Conservation (phyloP, 2,797 vertebrate genomes). For the Enteromius argenteus region DNA sequence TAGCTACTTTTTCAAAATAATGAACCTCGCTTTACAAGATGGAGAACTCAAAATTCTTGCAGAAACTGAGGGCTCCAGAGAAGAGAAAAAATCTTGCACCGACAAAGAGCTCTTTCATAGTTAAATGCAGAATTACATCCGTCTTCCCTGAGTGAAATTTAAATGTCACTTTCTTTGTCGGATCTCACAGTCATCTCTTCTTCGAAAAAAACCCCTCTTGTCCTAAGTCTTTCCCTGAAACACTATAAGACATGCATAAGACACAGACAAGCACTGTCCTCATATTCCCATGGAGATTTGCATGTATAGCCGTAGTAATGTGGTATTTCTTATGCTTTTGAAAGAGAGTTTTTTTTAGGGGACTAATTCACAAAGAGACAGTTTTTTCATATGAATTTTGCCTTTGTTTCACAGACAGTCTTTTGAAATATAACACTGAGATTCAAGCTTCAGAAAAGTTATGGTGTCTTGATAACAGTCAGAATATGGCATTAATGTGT, state of each 20-base stretch:
- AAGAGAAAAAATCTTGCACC: neutral
- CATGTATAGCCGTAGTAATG: conserved; percentile 12
- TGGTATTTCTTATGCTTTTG: neutral
- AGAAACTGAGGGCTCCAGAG: neutral
- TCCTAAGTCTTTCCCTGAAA: conserved; percentile 6
- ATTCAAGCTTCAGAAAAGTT: conserved; percentile 18
- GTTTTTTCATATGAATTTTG: conserved; percentile 1
- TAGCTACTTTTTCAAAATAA: neutral
- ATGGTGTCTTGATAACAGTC: conserved; percentile 40
- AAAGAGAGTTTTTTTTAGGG: neutral
- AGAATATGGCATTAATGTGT: conserved; percentile 41
- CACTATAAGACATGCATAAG: conserved; percentile 23
- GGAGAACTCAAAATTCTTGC: conserved; percentile 4
- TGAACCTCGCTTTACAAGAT: neutral
- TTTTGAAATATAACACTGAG: conserved; percentile 33
- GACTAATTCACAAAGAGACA: conserved; percentile 18
- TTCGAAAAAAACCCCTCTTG: conserved; percentile 6
- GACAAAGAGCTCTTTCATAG: conserved; percentile 18
- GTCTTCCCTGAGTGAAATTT: conserved; percentile 35
- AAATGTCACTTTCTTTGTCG: conserved; percentile 19
- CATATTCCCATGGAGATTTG: conserved; percentile 18
- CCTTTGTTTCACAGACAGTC: conserved; percentile 12
- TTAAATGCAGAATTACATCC: neutral
- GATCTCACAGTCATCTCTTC: conserved; percentile 21
- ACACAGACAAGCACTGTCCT: conserved; percentile 33